A percentile compares a stretch with the other conserved stretches of the same genome.
Evolutionary conservation across 2,797 vertebrate species (phyloP).

Genomic region (Gorsachius magnificus): DNA sequence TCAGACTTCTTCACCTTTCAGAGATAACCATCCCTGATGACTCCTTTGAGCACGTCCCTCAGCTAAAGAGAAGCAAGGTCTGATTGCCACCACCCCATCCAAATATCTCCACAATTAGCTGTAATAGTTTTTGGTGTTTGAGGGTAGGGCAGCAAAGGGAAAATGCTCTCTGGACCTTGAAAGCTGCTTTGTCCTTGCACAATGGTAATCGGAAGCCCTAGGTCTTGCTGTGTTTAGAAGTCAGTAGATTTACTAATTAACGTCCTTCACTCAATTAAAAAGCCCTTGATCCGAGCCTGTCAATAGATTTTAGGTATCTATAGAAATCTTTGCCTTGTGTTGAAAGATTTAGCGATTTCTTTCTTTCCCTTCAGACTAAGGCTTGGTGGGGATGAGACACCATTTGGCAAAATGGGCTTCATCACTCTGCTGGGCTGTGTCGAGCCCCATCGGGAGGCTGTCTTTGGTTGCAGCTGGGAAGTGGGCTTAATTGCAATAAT

Average conservation of each 20-base stretch:
- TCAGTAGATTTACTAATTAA: conserved; percentile 61
- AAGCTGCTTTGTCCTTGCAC: conserved; percentile 32
- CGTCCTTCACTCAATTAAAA: conserved; percentile 46
- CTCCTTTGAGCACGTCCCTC: background rate
- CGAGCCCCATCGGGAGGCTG: background rate
- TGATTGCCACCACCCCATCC: background rate
- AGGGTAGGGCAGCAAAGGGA: background rate
- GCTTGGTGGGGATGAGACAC: background rate
- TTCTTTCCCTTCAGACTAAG: background rate
- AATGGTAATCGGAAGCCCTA: background rate
- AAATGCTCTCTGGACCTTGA: conserved; percentile 29
- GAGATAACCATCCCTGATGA: background rate
- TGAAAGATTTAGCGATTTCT: conserved; percentile 23
- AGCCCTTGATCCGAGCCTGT: background rate
- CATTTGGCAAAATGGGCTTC: background rate
- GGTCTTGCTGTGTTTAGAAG: conserved; percentile 32
- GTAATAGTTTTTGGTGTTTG: background rate
- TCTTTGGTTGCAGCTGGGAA: conserved; percentile 3
- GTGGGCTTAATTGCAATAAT: conserved; percentile 54
- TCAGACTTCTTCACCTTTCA: background rate
- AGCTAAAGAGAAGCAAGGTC: background rate
- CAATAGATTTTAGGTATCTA: conserved; percentile 28
- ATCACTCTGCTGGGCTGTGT: background rate
- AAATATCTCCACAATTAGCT: background rate
- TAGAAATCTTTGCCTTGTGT: conserved; percentile 21